Conservation (phyloP, 1,140 invertebrate species). For the Pogonomyrmex barbatus region DNA sequence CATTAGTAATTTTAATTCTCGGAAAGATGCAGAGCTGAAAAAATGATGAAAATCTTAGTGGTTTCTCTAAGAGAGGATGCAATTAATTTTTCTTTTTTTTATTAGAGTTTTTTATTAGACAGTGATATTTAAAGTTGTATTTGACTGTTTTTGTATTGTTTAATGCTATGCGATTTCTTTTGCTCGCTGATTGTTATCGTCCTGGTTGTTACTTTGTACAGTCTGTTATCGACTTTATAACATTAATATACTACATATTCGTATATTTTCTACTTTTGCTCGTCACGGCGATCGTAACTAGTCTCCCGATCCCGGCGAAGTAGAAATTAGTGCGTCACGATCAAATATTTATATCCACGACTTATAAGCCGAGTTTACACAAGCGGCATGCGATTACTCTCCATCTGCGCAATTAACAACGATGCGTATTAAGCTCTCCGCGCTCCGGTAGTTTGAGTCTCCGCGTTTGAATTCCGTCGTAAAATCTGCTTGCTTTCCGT, state of each 20-base stretch:
- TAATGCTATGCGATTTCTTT: slow-evolving; percentile 2
- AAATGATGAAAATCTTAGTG: background rate
- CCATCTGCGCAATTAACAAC: slow-evolving; percentile 38
- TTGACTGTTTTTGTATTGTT: background rate
- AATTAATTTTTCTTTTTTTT: background rate
- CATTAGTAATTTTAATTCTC: background rate
- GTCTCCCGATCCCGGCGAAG: slow-evolving; percentile 7
- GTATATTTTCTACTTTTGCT: slow-evolving; percentile 44
- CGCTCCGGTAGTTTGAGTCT: background rate
- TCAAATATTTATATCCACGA: slow-evolving; percentile 49
- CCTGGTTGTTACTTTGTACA: slow-evolving; percentile 22
- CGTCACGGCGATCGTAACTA: slow-evolving; percentile 61
- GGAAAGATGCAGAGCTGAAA: background rate
- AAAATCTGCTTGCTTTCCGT: background rate
- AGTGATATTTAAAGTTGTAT: slow-evolving; percentile 1
- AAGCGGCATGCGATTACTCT: slow-evolving; percentile 9
- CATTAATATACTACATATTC: background rate
- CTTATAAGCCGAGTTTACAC: slow-evolving; percentile 63
- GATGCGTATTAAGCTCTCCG: background rate
- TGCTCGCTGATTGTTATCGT: slow-evolving; percentile 6
- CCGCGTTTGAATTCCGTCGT: background rate
- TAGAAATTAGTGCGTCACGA: slow-evolving; percentile 36
- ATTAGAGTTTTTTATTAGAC: background rate
- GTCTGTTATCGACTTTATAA: background rate
- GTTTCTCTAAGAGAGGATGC: background rate